phyloP scores from a whole-genome alignment of 2,113 vertebrate species.

The Callionymus lyra region DNA sequence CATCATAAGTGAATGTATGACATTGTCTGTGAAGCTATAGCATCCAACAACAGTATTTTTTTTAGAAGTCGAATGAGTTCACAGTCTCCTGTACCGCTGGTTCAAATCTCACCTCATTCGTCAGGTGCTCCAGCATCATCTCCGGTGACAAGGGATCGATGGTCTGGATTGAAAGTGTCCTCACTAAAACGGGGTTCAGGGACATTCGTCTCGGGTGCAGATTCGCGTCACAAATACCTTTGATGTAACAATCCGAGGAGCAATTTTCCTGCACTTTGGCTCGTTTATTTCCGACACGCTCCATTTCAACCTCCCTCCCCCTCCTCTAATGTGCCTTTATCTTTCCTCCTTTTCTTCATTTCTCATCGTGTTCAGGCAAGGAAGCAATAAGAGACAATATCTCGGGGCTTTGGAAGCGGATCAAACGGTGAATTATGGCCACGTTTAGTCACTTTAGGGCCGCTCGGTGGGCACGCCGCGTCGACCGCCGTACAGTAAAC shows the following conservation, averaged over 20 bases:
- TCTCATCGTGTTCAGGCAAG: background rate
- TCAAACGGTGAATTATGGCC: slow-evolving; percentile 19
- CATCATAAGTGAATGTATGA: too few relatives aligned
- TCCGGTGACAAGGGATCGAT: too few relatives aligned
- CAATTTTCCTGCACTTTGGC: background rate
- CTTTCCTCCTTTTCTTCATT: background rate
- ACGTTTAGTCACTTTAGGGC: slow-evolving; percentile 20
- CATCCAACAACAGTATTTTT: too few relatives aligned
- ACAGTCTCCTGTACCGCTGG: too few relatives aligned
- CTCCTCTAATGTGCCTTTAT: background rate
- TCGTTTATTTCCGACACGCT: background rate
- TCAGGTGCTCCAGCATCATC: too few relatives aligned
- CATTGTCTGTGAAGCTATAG: too few relatives aligned
- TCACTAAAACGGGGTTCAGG: too few relatives aligned
- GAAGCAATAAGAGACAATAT: background rate
- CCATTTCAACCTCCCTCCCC: too few relatives aligned
- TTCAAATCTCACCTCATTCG: too few relatives aligned
- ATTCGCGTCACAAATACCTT: background rate
- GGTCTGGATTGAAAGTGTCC: too few relatives aligned
- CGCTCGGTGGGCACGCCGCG: slow-evolving; percentile 27
- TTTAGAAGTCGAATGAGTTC: too few relatives aligned
- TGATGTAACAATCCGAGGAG: background rate
- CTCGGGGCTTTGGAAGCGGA: slow-evolving; percentile 9
- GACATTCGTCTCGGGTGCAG: too few relatives aligned
- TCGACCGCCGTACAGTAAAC: slow-evolving; percentile 33